phyloP scores from a whole-genome alignment of 2,888 invertebrate species.

The Drosophila cracens region DNA sequence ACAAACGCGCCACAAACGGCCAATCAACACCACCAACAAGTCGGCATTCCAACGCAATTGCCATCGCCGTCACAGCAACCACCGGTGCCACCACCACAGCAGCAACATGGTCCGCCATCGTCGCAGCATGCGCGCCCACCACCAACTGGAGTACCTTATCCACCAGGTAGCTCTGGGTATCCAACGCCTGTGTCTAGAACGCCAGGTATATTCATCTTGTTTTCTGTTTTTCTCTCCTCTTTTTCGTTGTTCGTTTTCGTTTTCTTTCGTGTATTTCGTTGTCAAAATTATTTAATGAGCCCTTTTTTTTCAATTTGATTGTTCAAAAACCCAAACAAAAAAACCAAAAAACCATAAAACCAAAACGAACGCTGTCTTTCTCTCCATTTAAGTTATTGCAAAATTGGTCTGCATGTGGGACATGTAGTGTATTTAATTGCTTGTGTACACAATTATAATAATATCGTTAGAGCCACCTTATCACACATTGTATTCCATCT shows the following conservation, averaged over 20 bases:
- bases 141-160: conserved; percentile 82
- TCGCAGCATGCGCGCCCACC: conserved; percentile 69
- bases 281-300: conserved; percentile 31
- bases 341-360: not conserved
- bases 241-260: conserved; percentile 23
- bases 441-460: conserved; percentile 9
- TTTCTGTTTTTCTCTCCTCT: conserved; percentile 46
- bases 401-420: conserved; percentile 46
- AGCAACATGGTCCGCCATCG: conserved; percentile 71
- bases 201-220: conserved; percentile 83
- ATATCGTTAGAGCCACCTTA: not conserved
- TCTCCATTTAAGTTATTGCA: conserved; percentile 19
- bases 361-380: conserved; percentile 1
- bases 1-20: conserved; percentile 53
- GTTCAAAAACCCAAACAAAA: not conserved
- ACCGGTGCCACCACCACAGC: conserved; percentile 66
- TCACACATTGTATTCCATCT: conserved; percentile 2
- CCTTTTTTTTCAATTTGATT: conserved; percentile 18
- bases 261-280: conserved; percentile 28
- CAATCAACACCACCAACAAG: conserved; percentile 52
- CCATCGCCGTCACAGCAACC: conserved; percentile 58
- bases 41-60: conserved; percentile 61
- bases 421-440: conserved; percentile 14
- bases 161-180: conserved; percentile 84
- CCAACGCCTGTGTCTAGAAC: conserved; percentile 85